A percentile compares a stretch with the other conserved stretches of the same genome.
These are phyloP conservation scores for Sarcophaga variegata DNA, from an alignment of 2,888 invertebrate species.

Conservation along the genomic window DNA sequence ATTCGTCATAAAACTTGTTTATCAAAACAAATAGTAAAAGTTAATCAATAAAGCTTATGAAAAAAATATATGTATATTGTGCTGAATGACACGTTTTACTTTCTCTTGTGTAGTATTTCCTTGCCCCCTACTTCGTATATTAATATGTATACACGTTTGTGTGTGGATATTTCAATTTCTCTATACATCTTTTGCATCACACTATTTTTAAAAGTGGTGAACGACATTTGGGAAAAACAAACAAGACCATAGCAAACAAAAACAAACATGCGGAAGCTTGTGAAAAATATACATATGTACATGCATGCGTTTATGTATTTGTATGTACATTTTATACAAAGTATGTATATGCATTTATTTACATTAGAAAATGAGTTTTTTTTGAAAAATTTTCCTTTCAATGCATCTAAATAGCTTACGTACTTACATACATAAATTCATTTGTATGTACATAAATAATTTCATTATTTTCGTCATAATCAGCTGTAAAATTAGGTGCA, in stretches of 20 bases:
- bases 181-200: conserved; percentile 12
- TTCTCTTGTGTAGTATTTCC: background rate
- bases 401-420: too few relatives aligned
- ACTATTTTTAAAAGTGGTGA: background rate
- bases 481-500: background rate
- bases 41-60: background rate
- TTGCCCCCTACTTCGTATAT: background rate
- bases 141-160: background rate
- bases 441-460: background rate
- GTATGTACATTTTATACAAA: too few relatives aligned
- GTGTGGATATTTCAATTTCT: conserved; percentile 15
- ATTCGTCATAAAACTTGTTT: conserved; percentile 44
- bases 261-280: background rate
- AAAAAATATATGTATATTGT: background rate
- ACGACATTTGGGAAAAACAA: background rate
- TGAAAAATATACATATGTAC: background rate
- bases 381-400: background rate
- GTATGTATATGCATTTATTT: too few relatives aligned
- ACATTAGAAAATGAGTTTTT: background rate
- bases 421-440: background rate
- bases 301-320: background rate
- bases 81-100: conserved; percentile 50
- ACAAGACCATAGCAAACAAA: background rate
- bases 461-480: background rate
- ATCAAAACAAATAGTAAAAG: conserved; percentile 38